These are phyloP conservation scores for Apamea monoglypha DNA, from an alignment of 2,888 invertebrate genomes.

Conservation along the genomic window DNA sequence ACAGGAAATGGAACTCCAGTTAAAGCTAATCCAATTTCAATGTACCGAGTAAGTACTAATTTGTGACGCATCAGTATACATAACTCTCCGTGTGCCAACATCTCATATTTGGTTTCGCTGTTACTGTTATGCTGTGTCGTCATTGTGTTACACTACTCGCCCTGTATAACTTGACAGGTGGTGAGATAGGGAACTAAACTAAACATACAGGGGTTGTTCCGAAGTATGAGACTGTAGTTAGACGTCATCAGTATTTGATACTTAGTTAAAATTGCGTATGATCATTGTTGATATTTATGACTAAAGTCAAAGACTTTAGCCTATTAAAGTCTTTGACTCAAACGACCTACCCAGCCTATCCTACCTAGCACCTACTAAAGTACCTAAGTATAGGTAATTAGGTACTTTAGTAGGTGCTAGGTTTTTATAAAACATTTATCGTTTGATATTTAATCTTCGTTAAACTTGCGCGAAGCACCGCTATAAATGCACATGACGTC, in stretches of 20 bases:
- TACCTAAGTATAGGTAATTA: too few relatives aligned
- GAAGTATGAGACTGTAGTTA: not conserved
- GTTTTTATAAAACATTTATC: not conserved
- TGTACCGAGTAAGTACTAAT: constrained; percentile 46
- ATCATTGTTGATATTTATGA: not conserved
- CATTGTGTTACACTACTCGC: not conserved
- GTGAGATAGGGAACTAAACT: constrained; percentile 2
- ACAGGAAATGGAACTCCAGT: constrained; percentile 44
- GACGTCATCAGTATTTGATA: not conserved
- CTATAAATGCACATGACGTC: not conserved
- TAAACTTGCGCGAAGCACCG: not conserved
- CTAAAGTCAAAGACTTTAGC: not conserved
- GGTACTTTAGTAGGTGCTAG: not conserved
- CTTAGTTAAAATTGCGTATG: not conserved
- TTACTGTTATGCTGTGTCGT: constrained; percentile 33
- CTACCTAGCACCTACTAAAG: too few relatives aligned
- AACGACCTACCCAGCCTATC: too few relatives aligned
- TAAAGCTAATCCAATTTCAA: constrained; percentile 46
- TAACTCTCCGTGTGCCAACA: constrained; percentile 19
- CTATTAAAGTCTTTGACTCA: too few relatives aligned
- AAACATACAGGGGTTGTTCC: not conserved
- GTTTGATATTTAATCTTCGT: not conserved
- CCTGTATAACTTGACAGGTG: not conserved
- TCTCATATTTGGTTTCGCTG: constrained; percentile 41
- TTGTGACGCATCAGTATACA: constrained; percentile 37